phyloP scores from a whole-genome alignment of 2,888 invertebrate species.

The Cerastis leucographa region DNA sequence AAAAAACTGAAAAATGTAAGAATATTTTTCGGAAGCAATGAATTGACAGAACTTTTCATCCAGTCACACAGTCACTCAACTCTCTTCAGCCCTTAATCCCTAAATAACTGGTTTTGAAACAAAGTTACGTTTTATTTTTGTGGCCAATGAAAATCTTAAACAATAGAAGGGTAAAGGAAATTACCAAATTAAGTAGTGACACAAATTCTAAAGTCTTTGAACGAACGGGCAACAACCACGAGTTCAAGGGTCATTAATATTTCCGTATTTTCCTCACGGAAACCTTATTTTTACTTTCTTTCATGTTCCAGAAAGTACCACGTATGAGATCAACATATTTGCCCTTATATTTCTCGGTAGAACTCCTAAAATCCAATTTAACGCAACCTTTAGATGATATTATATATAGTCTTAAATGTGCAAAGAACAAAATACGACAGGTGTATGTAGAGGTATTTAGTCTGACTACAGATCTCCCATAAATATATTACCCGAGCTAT shows the following conservation, averaged over 20 bases:
- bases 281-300: conserved; percentile 7
- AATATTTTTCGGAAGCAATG: not conserved
- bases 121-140: conserved; percentile 14
- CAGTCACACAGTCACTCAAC: conserved; percentile 17
- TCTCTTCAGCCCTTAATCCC: not conserved
- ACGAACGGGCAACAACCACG: conserved; percentile 45
- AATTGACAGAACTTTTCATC: not conserved
- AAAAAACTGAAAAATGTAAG: not conserved
- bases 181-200: conserved; percentile 20
- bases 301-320: not conserved
- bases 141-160: conserved; percentile 3
- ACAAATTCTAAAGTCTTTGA: conserved; percentile 41
- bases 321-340: not conserved
- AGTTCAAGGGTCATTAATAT: conserved; percentile 26
- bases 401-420: not conserved
- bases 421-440: not conserved
- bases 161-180: conserved; percentile 30
- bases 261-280: conserved; percentile 13
- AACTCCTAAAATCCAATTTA: not conserved
- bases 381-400: too few species aligned
- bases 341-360: not conserved
- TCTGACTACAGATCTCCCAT: not conserved
- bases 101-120: conserved; percentile 12
- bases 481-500: not conserved
- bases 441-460: not conserved